Evolutionary conservation across 35 echinoderm and acorn worm species (phyloP), one percentile per base, ranked within the genome.

Genomic region (Apostichopus parvimensis): DNA sequence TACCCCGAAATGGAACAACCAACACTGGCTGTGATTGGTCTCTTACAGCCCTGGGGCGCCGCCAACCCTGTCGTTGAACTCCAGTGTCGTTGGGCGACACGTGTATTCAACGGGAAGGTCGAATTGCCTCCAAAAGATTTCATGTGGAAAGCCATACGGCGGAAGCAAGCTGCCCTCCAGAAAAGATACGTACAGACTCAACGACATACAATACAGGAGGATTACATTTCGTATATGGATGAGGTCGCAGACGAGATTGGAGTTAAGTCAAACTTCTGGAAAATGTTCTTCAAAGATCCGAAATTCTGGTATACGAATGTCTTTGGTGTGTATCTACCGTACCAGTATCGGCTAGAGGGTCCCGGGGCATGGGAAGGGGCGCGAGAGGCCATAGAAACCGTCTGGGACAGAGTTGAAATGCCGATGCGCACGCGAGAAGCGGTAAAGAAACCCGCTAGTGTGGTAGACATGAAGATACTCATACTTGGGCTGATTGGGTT

Each of bases 71-170:
- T 90, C 5, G 57, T 86, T 12, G 95, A 97, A 57, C 60, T 97
- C 4, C 95, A 97, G 60, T 80, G 91, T 26, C 95, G 95, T n/a
- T 97, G 95, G 95, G 93, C 91, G 13, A 13, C 88, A 8, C 64
- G 91, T 18, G 82, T 97, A 0, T 93, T 97, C 57, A 95, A 95
- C 66, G 95, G 95, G 15, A 82, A 77, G 23, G 83, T 15, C 9
- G 73, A 92, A 18, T 91, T 96, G 0, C 95, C 95, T 0, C 60
- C 87, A 21, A 82, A 93, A 58, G 59, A 73, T 10, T 53, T 21
- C 11, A 95, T 97, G 93, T 53, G 24, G 79, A 59, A 56, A 56
- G 92, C 88, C n/a, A 94, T 97, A 18, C 11, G 58, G 8, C 6
- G 14, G 9, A 93, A 83, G 76, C 72, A 91, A 64, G 79, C 93